Evolutionary conservation across 2,113 vertebrate genomes (phyloP), one percentile per base, ranked within the genome.

Genomic region (Paedocypris sp.): DNA sequence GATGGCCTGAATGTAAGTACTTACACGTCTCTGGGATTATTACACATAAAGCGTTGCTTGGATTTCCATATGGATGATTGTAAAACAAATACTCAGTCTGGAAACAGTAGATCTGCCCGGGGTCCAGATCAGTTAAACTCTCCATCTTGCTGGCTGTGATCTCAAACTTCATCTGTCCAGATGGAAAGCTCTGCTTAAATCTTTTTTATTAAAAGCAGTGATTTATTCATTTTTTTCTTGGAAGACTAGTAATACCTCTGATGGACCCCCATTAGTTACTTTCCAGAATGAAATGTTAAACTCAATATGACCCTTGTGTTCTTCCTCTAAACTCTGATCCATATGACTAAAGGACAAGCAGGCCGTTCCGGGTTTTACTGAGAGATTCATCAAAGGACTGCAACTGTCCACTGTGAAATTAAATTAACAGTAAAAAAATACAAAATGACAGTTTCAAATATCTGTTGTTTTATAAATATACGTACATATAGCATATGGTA

Each of bases 61-160:
- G 16, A 2, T 36, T 48, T 42, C 67, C 67, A 43, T 43, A 20
- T 2, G 49, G 33, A 0, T 60, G 42, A 1, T 18, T 0, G 4
- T n/a, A 54, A 5, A 4, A 1, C 16, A 29, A 35, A 54, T 69
- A 60, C 15, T 33, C 8, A 12, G 19, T 35, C 26, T 69, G 56
- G 33, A 69, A 69, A 28, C 67, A 69, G 53, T 69, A 69, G 3
- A 23, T 45, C 20, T 69, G 8, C 20, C 42, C 42, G 2, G 49
- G 4, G 4, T 69, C 56, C 5, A 64, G 49, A 6, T 19, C 4
- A 12, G 6, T 0, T 11, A 69, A 1, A 12, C 2, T 1, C 2
- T 35, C 0, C 18, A 42, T 13, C 19, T 16, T 15, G 6, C 12
- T 19, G 2, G 6, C 8, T 2, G 3, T 12, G 16, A 2, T 2